These are phyloP conservation scores for Epirrita christyi DNA, from an alignment of 2,888 invertebrate genomes.

Conservation along the genomic window DNA sequence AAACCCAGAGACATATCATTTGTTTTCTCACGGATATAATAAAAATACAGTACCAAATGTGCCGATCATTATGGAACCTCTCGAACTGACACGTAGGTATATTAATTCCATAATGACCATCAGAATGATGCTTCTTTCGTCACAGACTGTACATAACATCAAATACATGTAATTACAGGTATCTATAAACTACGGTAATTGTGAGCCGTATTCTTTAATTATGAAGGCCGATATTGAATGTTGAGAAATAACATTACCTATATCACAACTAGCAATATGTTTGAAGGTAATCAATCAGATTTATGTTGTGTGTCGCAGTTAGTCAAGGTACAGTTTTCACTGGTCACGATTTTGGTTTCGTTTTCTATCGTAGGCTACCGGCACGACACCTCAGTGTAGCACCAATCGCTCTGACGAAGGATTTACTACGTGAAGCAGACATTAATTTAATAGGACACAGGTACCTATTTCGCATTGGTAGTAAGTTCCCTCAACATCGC, in stretches of 20 bases:
- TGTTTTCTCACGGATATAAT: slow-evolving; percentile 77
- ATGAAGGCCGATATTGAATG: slow-evolving; percentile 73
- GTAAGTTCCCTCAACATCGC: too few species aligned
- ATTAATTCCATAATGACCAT: slow-evolving; percentile 83
- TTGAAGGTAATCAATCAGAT: background rate
- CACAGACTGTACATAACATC: slow-evolving; percentile 79
- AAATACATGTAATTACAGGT: slow-evolving; percentile 82
- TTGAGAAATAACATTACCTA: slow-evolving; percentile 42
- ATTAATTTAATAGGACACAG: too few species aligned
- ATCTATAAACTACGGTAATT: slow-evolving; percentile 83
- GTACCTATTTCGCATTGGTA: too few species aligned
- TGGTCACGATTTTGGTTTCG: slow-evolving; percentile 23
- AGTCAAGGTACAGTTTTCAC: slow-evolving; percentile 25
- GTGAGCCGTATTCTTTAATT: slow-evolving; percentile 80
- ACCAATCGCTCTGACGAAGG: background rate
- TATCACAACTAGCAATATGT: background rate
- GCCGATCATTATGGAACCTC: slow-evolving; percentile 77
- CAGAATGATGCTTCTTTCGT: slow-evolving; percentile 78
- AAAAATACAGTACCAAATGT: slow-evolving; percentile 63
- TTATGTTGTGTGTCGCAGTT: slow-evolving; percentile 16
- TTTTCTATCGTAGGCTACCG: slow-evolving; percentile 19
- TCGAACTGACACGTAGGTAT: slow-evolving; percentile 82
- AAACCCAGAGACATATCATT: slow-evolving; percentile 74
- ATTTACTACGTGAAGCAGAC: background rate
- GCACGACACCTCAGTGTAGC: background rate